These are phyloP conservation scores for Thalpophila matura DNA, from an alignment of 2,888 invertebrate genomes.

Conservation along the genomic window DNA sequence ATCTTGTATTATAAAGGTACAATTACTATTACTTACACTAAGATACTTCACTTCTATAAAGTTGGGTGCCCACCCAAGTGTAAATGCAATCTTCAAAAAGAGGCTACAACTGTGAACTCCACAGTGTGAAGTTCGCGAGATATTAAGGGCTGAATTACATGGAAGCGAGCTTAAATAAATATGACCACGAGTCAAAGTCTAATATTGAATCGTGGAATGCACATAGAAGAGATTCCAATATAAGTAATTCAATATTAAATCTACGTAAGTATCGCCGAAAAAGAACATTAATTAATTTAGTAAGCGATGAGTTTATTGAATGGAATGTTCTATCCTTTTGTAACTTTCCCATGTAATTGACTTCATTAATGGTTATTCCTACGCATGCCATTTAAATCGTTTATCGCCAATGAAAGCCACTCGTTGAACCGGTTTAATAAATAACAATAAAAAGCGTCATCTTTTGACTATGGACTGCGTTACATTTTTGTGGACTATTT, in stretches of 20 bases:
- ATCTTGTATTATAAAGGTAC: conserved; percentile 15
- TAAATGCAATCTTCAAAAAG: conserved; percentile 2
- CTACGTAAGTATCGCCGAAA: neutral
- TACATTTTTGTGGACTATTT: conserved; percentile 52
- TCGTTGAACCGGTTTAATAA: conserved; percentile 48
- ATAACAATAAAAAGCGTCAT: conserved; percentile 54
- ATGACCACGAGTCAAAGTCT: neutral
- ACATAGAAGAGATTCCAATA: neutral
- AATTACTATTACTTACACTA: conserved; percentile 23
- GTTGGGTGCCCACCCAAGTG: neutral
- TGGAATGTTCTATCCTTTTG: conserved; percentile 18
- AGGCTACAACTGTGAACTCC: neutral
- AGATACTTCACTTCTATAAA: conserved; percentile 4
- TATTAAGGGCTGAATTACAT: conserved; percentile 11
- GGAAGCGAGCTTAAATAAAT: neutral
- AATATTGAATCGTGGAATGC: conserved; percentile 15
- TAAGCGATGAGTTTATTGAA: conserved; percentile 2
- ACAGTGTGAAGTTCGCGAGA: neutral
- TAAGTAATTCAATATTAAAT: no score
- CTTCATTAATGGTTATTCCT: conserved; percentile 40
- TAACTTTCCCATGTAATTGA: conserved; percentile 45
- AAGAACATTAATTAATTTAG: neutral
- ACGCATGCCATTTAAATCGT: conserved; percentile 39
- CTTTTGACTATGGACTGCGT: conserved; percentile 40
- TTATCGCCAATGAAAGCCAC: conserved; percentile 47